Evolutionary conservation across 1,140 invertebrate species (phyloP).

Genomic region (Cephus cinctus): DNA sequence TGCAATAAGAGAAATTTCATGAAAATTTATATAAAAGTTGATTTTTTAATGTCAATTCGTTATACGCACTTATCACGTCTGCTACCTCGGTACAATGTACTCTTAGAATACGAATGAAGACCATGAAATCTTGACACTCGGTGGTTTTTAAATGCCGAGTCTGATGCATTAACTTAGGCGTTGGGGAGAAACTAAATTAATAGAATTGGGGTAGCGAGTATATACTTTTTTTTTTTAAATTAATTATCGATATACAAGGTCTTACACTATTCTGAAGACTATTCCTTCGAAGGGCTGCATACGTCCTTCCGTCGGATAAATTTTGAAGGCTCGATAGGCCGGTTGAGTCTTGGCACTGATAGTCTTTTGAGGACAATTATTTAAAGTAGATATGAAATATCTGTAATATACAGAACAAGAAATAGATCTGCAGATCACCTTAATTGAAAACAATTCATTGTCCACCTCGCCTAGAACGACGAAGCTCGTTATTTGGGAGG

Average conservation of each 20-base stretch:
- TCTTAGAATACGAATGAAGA: constrained; percentile 29
- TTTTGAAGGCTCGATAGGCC: constrained; percentile 25
- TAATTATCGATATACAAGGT: too few species aligned
- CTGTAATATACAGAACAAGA: constrained; percentile 13
- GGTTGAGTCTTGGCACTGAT: constrained; percentile 22
- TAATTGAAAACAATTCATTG: constrained; percentile 23
- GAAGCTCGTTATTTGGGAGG: constrained; percentile 28
- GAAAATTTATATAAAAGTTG: background rate
- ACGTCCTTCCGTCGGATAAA: constrained; percentile 30
- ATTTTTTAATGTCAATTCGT: background rate
- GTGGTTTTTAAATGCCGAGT: background rate
- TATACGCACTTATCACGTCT: constrained; percentile 15
- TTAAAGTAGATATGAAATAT: too few species aligned
- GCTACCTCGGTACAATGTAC: constrained; percentile 24
- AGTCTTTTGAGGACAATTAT: constrained; percentile 8
- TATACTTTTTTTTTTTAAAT: constrained; percentile 9
- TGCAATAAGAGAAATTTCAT: background rate
- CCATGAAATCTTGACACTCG: constrained; percentile 24
- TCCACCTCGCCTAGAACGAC: constrained; percentile 32
- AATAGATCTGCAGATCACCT: constrained; percentile 13
- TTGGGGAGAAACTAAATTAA: constrained; percentile 29
- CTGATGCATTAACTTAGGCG: constrained; percentile 8
- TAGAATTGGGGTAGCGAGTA: background rate
- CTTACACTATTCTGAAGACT: constrained; percentile 33
- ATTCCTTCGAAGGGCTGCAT: constrained; percentile 35